A percentile compares a stretch with the other conserved stretches of the same genome.
These are phyloP conservation scores for Bombus sibiricus DNA, from an alignment of 1,140 invertebrate genomes.

Conservation along the genomic window DNA sequence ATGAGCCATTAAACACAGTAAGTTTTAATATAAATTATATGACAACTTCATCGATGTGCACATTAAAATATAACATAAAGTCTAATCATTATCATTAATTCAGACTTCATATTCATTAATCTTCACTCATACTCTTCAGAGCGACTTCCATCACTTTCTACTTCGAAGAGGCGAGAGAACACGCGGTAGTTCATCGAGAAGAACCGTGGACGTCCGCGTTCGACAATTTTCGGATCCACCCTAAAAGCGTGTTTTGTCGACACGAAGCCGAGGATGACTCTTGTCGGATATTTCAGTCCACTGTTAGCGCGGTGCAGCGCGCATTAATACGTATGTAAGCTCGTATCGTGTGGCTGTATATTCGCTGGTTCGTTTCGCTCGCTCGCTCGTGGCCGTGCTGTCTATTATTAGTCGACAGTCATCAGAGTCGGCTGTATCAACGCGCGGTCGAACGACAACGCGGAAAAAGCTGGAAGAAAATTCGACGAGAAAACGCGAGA, in stretches of 20 bases:
- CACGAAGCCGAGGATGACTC: slow-evolving; percentile 38
- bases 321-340: slow-evolving; percentile 63
- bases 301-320: slow-evolving; percentile 54
- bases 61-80: neutral
- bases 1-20: neutral
- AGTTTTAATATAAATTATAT: neutral
- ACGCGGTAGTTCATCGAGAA: neutral
- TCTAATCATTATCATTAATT: neutral
- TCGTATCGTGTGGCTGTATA: slow-evolving; percentile 54
- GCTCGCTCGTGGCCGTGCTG: slow-evolving; percentile 53
- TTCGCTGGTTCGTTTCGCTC: slow-evolving; percentile 49
- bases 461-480: slow-evolving; percentile 59
- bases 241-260: slow-evolving; percentile 40
- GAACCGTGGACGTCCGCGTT: neutral
- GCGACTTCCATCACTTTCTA: neutral
- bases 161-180: neutral
- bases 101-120: neutral
- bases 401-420: slow-evolving; percentile 81
- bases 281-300: slow-evolving; percentile 73
- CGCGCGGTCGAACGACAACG: slow-evolving; percentile 45
- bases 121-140: neutral
- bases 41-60: neutral
- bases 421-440: slow-evolving; percentile 72
- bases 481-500: slow-evolving; percentile 27
- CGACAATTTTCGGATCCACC: slow-evolving; percentile 41